These are phyloP conservation scores for Pseudolycoriella hygida DNA, from an alignment of 2,888 invertebrate species.

Conservation along the genomic window DNA sequence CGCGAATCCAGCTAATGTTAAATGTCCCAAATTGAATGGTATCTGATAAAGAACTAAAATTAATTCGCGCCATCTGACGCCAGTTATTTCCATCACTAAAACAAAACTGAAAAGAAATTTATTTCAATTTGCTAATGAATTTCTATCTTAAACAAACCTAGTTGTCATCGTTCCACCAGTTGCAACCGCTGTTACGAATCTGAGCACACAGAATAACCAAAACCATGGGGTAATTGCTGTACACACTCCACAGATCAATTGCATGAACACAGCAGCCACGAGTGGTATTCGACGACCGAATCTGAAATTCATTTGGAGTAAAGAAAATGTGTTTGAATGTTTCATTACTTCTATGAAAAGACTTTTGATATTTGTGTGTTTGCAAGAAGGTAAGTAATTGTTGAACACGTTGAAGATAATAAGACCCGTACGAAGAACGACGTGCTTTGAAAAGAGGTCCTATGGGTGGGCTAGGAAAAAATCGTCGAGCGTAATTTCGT, in stretches of 20 bases:
- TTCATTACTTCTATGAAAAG: too few species aligned
- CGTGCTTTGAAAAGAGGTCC: too few species aligned
- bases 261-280: conserved; percentile 51
- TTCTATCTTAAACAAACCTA: conserved; percentile 17
- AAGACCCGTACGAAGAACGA: too few species aligned
- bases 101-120: conserved; percentile 35
- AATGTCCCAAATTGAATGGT: conserved; percentile 52
- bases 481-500: too few species aligned
- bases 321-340: too few species aligned
- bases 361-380: neutral
- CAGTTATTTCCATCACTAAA: conserved; percentile 48
- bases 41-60: conserved; percentile 48
- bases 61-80: conserved; percentile 34
- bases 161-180: conserved; percentile 75
- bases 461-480: too few species aligned
- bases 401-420: neutral
- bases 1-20: conserved; percentile 41
- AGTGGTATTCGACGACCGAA: conserved; percentile 59
- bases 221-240: conserved; percentile 54
- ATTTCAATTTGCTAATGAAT: neutral
- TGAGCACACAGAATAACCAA: conserved; percentile 40
- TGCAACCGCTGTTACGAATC: conserved; percentile 55
- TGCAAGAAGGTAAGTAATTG: neutral
- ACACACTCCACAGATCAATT: conserved; percentile 49
- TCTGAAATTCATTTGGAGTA: conserved; percentile 34